Evolutionary conservation across 2,797 vertebrate genomes (phyloP).

Genomic region (Coregonus sp.): DNA sequence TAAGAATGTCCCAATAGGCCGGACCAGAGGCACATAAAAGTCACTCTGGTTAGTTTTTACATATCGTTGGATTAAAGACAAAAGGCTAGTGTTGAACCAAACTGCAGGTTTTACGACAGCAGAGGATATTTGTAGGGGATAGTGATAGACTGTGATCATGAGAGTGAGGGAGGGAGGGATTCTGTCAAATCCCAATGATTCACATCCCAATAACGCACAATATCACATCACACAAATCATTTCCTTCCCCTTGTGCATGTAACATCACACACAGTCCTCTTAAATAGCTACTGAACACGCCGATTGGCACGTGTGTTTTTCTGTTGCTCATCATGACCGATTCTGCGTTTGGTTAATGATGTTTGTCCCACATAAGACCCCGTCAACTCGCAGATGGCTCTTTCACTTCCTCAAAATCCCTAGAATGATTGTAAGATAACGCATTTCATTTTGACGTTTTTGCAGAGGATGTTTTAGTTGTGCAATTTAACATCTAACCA

Average conservation of each 20-base stretch:
- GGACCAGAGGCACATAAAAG: neutral
- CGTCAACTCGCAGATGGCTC: too few relatives aligned
- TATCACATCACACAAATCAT: conserved; percentile 32
- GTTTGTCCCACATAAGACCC: too few relatives aligned
- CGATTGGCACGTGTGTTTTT: too few relatives aligned
- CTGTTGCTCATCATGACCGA: too few relatives aligned
- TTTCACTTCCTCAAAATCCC: too few relatives aligned
- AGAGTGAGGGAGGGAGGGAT: neutral
- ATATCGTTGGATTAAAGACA: neutral
- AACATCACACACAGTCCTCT: conserved; percentile 13
- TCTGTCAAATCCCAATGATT: conserved; percentile 18
- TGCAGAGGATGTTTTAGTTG: too few relatives aligned
- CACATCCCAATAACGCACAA: conserved; percentile 15
- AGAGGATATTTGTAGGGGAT: neutral
- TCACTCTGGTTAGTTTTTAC: neutral
- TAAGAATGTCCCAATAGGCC: neutral
- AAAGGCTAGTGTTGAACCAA: neutral
- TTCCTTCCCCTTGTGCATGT: conserved; percentile 27
- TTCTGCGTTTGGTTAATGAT: too few relatives aligned
- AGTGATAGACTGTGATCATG: neutral
- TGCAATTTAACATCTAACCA: too few relatives aligned
- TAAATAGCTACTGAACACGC: neutral
- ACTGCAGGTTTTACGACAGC: neutral
- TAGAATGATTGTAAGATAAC: too few relatives aligned
- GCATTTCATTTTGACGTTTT: too few relatives aligned